These are phyloP conservation scores for Chalcosyrphus nemorum DNA, from an alignment of 2,888 invertebrate genomes.

Conservation along the genomic window DNA sequence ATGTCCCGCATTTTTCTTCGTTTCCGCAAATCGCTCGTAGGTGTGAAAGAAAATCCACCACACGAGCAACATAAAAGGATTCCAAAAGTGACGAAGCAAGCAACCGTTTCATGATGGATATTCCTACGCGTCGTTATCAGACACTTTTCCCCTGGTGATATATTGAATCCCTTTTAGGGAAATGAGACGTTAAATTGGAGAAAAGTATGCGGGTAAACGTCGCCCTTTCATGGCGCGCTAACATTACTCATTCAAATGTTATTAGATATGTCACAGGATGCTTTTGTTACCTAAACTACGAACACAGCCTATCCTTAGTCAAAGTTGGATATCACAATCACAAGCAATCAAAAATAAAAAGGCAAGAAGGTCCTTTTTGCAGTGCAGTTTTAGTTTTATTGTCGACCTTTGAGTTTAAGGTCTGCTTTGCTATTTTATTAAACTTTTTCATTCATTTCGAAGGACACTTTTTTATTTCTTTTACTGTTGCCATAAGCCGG, in stretches of 20 bases:
- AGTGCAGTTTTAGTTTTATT: not conserved
- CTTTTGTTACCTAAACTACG: not conserved
- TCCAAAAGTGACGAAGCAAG: not conserved
- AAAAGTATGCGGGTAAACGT: not conserved
- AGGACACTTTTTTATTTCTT: not conserved
- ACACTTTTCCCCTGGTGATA: not conserved
- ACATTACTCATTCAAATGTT: not conserved
- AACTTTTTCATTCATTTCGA: not conserved
- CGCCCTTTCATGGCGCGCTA: too few relatives aligned
- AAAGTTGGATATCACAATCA: too few relatives aligned
- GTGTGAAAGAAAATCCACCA: not conserved
- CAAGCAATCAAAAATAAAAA: too few relatives aligned
- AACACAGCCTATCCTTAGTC: too few relatives aligned
- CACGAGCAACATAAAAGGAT: not conserved
- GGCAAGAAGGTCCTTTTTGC: not conserved
- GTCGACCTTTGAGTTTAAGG: not conserved
- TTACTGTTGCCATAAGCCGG: not conserved
- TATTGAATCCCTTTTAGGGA: constrained; percentile 15
- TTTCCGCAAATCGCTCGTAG: too few relatives aligned
- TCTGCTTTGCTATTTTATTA: not conserved
- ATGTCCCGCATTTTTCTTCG: not conserved
- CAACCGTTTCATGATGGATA: not conserved
- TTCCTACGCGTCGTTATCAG: not conserved
- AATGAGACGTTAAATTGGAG: constrained; percentile 19
- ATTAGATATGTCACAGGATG: not conserved